A percentile compares a stretch with the other conserved stretches of the same genome.
These are phyloP conservation scores for Cochlearius cochlearius DNA, from an alignment of 2,113 vertebrate species.

Conservation along the genomic window DNA sequence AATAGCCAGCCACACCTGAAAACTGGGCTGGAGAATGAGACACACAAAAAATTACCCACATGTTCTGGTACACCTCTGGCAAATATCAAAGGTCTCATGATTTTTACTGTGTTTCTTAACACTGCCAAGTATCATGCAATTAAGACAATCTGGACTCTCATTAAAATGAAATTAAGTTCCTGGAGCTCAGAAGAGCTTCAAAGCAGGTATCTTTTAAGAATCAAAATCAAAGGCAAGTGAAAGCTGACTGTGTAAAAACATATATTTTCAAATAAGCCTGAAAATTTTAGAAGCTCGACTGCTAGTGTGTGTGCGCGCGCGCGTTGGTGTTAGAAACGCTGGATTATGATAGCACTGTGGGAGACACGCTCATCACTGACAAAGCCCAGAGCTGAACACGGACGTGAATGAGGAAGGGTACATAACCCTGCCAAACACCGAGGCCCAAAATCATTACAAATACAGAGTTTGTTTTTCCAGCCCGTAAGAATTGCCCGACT, in stretches of 20 bases:
- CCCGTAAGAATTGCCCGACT: background rate
- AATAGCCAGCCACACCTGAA: slow-evolving; percentile 25
- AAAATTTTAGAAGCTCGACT: background rate
- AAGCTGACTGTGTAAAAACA: background rate
- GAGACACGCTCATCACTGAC: background rate
- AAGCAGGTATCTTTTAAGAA: background rate
- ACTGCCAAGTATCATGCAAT: slow-evolving; percentile 49
- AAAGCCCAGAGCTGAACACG: background rate
- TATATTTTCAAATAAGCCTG: background rate
- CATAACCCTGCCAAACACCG: background rate
- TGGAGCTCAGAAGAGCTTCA: background rate
- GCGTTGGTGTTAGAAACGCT: background rate
- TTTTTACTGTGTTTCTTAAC: background rate
- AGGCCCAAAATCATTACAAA: background rate
- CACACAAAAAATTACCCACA: background rate
- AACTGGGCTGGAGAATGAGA: background rate
- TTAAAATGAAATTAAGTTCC: slow-evolving; percentile 47
- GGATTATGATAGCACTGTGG: background rate
- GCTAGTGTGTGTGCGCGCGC: background rate
- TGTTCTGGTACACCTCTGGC: slow-evolving; percentile 7
- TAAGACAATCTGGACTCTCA: slow-evolving; percentile 37
- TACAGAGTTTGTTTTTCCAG: background rate
- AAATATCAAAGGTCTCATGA: slow-evolving; percentile 27
- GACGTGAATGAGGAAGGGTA: background rate
- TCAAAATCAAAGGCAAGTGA: slow-evolving; percentile 33